phyloP scores from a whole-genome alignment of 2,113 vertebrate species.

The Microcebus ravelobensis region DNA sequence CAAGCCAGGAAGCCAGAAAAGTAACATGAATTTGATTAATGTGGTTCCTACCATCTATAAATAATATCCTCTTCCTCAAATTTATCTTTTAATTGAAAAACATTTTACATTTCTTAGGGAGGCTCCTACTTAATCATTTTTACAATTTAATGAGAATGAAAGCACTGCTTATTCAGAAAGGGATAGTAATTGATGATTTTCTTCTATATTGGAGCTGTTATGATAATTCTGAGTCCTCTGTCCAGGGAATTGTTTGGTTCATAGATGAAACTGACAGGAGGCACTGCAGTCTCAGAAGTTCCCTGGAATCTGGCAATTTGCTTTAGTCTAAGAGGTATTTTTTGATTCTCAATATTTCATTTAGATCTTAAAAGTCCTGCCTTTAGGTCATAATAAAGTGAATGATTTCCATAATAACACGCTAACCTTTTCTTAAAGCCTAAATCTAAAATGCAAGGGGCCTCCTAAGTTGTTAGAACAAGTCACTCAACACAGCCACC shows the following conservation, averaged over 20 bases:
- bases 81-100: constrained; percentile 71
- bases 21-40: too few relatives aligned
- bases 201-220: not conserved
- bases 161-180: not conserved
- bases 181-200: constrained; percentile 17
- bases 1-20: too few relatives aligned
- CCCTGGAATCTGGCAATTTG: not conserved
- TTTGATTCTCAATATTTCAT: constrained; percentile 27
- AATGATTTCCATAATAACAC: not conserved
- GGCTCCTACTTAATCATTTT: constrained; percentile 28
- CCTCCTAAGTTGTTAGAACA: not conserved
- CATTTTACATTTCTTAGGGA: constrained; percentile 45
- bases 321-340: constrained; percentile 13
- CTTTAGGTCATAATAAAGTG: not conserved
- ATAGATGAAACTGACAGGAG: not conserved
- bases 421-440: not conserved
- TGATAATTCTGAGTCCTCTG: not conserved
- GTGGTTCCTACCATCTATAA: constrained; percentile 26
- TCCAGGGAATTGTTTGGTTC: constrained; percentile 17
- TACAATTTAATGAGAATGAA: constrained; percentile 15
- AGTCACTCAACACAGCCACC: not conserved
- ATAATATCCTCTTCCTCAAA: constrained; percentile 51
- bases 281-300: not conserved
- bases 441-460: not conserved
- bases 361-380: not conserved